Evolutionary conservation across 2,888 invertebrate genomes (phyloP).

Genomic region (Troides helena): DNA sequence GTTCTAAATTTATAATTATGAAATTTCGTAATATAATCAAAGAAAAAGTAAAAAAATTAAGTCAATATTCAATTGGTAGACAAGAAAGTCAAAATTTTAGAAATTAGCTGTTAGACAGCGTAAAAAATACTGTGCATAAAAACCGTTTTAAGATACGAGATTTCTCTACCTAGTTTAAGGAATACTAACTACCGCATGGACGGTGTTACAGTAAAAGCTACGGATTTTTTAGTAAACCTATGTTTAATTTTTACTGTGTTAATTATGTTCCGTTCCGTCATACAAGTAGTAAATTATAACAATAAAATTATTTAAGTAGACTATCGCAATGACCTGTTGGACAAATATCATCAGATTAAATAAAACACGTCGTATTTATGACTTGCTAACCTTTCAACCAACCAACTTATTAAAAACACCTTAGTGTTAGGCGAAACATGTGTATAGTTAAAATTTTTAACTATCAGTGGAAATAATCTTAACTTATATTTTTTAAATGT

Average conservation of each 20-base stretch:
- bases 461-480: neutral
- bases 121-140: neutral
- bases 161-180: neutral
- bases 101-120: neutral
- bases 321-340: neutral
- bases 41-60: slow-evolving; percentile 9
- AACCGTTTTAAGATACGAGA: neutral
- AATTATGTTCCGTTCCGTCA: neutral
- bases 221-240: neutral
- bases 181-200: neutral
- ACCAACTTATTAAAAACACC: neutral
- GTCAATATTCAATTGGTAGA: neutral
- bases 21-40: neutral
- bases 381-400: neutral
- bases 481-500: neutral
- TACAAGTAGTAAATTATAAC: neutral
- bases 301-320: neutral
- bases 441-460: neutral
- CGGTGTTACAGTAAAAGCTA: neutral
- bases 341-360: neutral
- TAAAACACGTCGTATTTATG: neutral
- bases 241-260: neutral
- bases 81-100: slow-evolving; percentile 10
- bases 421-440: neutral
- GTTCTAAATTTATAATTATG: neutral